Evolutionary conservation across 2,797 vertebrate genomes (phyloP), one percentile per base, ranked within the genome.

Genomic region (Lacerta bilineata): DNA sequence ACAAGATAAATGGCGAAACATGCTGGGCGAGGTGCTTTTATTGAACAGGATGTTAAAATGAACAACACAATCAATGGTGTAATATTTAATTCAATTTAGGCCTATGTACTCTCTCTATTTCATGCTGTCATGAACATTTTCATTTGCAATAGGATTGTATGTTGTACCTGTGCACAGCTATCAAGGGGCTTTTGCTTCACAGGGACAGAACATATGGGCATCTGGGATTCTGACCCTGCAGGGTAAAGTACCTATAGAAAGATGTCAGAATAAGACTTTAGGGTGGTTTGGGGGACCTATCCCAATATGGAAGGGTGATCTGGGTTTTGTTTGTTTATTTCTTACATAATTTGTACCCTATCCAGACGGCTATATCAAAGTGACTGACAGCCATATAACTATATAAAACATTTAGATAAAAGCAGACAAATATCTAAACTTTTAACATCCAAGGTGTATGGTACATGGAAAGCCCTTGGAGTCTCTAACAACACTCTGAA

Each of bases 61-160:
- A 95, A 95, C 94, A 94, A 94, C 93, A 93, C 93, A 95, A 95
- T 96, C 95, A 95, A 95, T 95, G 94, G 90, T 92, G 94, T 95
- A 95, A 95, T 95, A 95, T 95, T 95, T 94, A 96, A 96, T 95
- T 94, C 92, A 93, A 95, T 94, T 94, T 93, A 93, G 93, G 93
- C 92, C 94, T 93, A 93, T 93, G 91, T 86, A 94, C 89, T 87
- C 93, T 93, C 94, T 95, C 93, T 91, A 94, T 95, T 95, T 94
- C 93, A 84, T 68, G 84, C 93, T 95, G 93, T 91, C 95, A 94
- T 66, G 3, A 6, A 93, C 90, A 89, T 66, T 88, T 87, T 89
- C 78, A 4, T 94, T 96, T 55, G 0, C 95, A 93, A 95, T 68
- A 92, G 50, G n/a, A 80, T 89, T 81, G 71, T 86, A 77, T 82